These are phyloP conservation scores for Bombylius major DNA, from an alignment of 2,888 invertebrate species.

Conservation along the genomic window DNA sequence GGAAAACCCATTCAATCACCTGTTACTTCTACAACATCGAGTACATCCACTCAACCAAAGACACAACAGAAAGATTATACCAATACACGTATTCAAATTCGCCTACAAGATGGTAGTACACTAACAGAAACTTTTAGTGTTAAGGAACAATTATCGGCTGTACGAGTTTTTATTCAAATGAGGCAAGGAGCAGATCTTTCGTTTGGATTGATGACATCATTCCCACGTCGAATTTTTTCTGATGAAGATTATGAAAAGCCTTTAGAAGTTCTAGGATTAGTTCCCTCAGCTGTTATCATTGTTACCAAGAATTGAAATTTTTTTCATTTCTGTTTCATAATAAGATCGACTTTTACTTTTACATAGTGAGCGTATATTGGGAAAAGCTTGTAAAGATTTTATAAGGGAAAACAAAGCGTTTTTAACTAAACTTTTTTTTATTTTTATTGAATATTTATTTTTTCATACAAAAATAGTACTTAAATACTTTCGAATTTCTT, in stretches of 20 bases:
- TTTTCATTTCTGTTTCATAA: too few relatives aligned
- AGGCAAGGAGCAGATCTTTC: slow-evolving; percentile 57
- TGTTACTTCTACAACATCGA: slow-evolving; percentile 27
- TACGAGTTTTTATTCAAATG: slow-evolving; percentile 76
- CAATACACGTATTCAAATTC: slow-evolving; percentile 62
- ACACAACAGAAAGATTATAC: slow-evolving; percentile 45
- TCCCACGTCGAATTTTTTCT: slow-evolving; percentile 77
- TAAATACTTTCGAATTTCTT: too few relatives aligned
- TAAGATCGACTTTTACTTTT: too few relatives aligned
- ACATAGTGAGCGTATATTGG: too few relatives aligned
- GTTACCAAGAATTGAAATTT: slow-evolving; percentile 42
- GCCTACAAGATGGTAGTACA: slow-evolving; percentile 60
- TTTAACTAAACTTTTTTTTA: too few relatives aligned
- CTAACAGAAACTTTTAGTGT: slow-evolving; percentile 67
- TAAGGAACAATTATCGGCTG: slow-evolving; percentile 82
- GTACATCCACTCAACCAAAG: slow-evolving; percentile 23
- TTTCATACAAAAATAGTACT: too few relatives aligned
- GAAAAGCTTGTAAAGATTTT: too few relatives aligned
- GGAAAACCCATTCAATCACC: slow-evolving; percentile 19
- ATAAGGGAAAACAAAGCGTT: too few relatives aligned
- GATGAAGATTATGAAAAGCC: slow-evolving; percentile 82
- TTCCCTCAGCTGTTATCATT: slow-evolving; percentile 72
- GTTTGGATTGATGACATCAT: slow-evolving; percentile 82
- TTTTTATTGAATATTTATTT: too few relatives aligned
- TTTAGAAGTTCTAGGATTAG: slow-evolving; percentile 68